Evolutionary conservation across 2,113 vertebrate genomes (phyloP), one percentile per base, ranked within the genome.

Genomic region (Hippolais icterina): DNA sequence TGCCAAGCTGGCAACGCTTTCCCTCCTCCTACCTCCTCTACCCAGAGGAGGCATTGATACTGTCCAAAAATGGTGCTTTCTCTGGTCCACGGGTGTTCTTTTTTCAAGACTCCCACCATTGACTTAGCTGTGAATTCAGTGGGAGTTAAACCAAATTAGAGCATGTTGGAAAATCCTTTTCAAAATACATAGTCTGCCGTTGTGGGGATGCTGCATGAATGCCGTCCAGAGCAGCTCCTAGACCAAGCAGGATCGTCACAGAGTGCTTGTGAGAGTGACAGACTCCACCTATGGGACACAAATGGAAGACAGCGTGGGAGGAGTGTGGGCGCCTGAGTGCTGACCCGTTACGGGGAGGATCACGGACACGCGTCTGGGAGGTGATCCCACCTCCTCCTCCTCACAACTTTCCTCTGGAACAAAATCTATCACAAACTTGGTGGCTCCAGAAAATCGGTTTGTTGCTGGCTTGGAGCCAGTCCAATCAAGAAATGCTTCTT

Each of bases 51-150:
- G 15, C 35, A 44, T 1, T 82, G 52, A 10, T 49, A 35, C 11
- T 66, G 87, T 52, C 77, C 77, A 93, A 11, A 82, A 71, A 8
- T 8, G 31, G 5, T 68, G 39, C 49, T 84, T 91, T 84, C 44
- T 91, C 21, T 31, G 61, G 80, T 29, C 44, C 0, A 0, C 78
- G 61, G 84, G 50, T 68, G 69, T 53, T 80, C 42, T 35, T 59
- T 59, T 78, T 65, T 47, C 72, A 71, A 76, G 49, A 79, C 70
- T 1, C 85, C 84, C 82, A 94, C 82, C 41, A 18, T 8, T 64
- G 70, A 75, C 66, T 93, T 64, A 85, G 61, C 78, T 94, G 92
- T 69, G 90, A 94, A 85, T 91, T 83, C 63, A 46, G 95, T 93
- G 87, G 92, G 94, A 93, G 82, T 89, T n/a, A 47, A 94, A 84